Evolutionary conservation across 2,113 vertebrate species (phyloP), one percentile per base, ranked within the genome.

Genomic region (Rallus limicola): DNA sequence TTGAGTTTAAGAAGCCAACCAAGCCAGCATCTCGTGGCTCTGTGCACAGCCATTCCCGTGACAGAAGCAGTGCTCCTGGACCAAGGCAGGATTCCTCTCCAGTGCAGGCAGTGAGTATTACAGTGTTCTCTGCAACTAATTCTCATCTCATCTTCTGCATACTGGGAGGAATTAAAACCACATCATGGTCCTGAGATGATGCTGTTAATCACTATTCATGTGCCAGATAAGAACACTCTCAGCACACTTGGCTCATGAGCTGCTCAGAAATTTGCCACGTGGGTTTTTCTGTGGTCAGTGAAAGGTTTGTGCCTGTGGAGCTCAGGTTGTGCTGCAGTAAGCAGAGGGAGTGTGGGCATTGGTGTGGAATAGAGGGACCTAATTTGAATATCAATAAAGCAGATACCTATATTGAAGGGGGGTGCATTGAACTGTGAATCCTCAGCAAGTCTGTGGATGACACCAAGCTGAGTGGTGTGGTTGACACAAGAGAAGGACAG

Each of bases 1-100:
- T 99, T 98, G 99, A 99, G 87, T 99, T 99, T 95, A 99, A 99
- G 98, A 99, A 99, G 90, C 99, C 99, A 44, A 86, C 96, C 53
- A 97, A 98, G 68, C 99, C 99, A 16, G 98, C 88, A 15, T 98
- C 98, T 16, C 98, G 99, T 33, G 92, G 96, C 56, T 98, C 97
- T 9, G 53, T 88, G 11, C 98, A 96, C 7, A 78, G 96, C 55
- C 97, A 96, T 56, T 95, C 88, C 88, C 75, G 83, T 16, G 97
- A 98, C 10, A 62, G 97, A 33, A 99, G 96, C 95, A 98, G 98
- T 31, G 77, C 90, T 50, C 98, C 98, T 38, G 97, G 97, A 34
- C 88, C 93, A 10, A 98, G 98, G 36, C 99, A 98, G 90, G 98
- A 96, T 78, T 99, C 99, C 1, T 98, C 98, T 44, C 98, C 99